phyloP scores from a whole-genome alignment of 2,888 invertebrate species.

The Oligia strigilis region DNA sequence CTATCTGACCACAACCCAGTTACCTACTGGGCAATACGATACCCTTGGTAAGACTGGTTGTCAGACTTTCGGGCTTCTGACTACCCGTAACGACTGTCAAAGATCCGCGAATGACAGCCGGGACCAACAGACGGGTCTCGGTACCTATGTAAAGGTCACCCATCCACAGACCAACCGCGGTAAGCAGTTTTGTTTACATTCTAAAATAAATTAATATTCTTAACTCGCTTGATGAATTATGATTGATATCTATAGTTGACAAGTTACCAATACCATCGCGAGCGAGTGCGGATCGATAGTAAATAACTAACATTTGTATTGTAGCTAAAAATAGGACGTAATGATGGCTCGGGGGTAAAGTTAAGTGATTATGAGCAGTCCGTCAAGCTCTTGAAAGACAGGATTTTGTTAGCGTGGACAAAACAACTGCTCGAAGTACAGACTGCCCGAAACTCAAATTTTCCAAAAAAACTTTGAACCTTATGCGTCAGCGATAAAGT shows the following conservation, averaged over 20 bases:
- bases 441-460: no score
- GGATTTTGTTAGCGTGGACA: neutral
- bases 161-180: no score
- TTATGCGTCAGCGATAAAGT: no score
- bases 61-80: neutral
- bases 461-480: no score
- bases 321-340: conserved; percentile 49
- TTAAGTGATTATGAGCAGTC: neutral
- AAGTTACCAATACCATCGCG: conserved; percentile 1
- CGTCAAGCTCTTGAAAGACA: neutral
- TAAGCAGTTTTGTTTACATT: neutral
- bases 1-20: neutral
- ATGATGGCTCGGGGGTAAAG: neutral
- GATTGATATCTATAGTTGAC: conserved; percentile 2
- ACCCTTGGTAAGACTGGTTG: neutral
- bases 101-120: no score
- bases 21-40: neutral
- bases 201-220: neutral
- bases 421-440: neutral
- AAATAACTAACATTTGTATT: conserved; percentile 45
- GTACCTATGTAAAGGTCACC: no score
- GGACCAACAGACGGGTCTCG: no score
- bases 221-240: conserved; percentile 16
- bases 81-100: neutral
- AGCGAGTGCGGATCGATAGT: conserved; percentile 40